A percentile compares a stretch with the other conserved stretches of the same genome.
These are phyloP conservation scores for Sebastes steindachneri DNA, from an alignment of 2,797 vertebrate genomes.

Conservation along the genomic window DNA sequence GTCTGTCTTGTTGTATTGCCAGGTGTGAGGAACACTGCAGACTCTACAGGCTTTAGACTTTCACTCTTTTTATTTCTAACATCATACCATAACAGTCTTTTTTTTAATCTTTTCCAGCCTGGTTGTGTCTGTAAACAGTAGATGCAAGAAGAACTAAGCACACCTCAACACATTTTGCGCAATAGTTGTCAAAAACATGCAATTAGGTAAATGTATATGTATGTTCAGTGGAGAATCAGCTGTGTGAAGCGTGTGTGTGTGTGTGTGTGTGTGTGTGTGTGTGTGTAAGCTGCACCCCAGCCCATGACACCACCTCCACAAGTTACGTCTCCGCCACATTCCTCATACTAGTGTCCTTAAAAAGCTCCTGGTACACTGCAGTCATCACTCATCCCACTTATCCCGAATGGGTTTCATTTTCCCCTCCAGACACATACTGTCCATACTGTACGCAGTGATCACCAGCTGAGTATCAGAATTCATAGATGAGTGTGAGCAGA, in stretches of 20 bases:
- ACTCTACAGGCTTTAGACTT: no score
- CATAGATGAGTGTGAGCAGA: conserved; percentile 48
- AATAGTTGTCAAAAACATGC: neutral
- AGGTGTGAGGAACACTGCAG: no score
- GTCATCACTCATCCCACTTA: conserved; percentile 42
- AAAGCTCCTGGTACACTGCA: conserved; percentile 32
- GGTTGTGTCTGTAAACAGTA: no score
- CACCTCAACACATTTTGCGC: neutral
- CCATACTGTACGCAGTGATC: conserved; percentile 12
- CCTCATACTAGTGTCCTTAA: conserved; percentile 70
- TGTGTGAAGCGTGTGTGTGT: conserved; percentile 2
- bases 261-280: neutral
- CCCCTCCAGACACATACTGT: conserved; percentile 1
- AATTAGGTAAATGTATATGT: neutral
- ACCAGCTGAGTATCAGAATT: conserved; percentile 43
- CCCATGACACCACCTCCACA: conserved; percentile 21
- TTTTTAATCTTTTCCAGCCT: no score
- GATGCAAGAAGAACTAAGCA: no score
- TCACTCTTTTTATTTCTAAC: no score
- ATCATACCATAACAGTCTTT: no score
- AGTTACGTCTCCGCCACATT: conserved; percentile 62
- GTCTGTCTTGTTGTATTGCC: no score
- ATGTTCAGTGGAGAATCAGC: conserved; percentile 9
- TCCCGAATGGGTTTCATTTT: conserved; percentile 13
- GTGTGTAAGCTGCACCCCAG: neutral